Evolutionary conservation across 2,113 vertebrate species (phyloP), one percentile per base, ranked within the genome.

Genomic region (Solea solea): DNA sequence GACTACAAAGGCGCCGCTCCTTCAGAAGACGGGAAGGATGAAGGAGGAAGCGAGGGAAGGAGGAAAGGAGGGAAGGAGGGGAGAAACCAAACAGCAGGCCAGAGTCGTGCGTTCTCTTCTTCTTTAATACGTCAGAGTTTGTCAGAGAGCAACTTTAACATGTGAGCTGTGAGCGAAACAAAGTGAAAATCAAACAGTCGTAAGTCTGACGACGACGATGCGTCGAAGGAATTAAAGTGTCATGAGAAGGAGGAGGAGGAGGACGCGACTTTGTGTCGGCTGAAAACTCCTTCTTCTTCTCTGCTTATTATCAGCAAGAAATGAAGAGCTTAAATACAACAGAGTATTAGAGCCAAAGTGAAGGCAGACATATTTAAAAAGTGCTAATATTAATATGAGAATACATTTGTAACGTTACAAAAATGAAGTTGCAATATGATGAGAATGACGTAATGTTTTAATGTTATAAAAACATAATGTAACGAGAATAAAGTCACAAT

Each of bases 1-100:
- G 83, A 90, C 85, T 91, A 93, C 89, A 94, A 93, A 93, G 91
- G 74, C 61, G n/a, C 78, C 75, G 64, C 80, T 89, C 81, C 85
- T 86, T 89, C 86, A 90, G 88, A 91, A 91, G 89, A 91, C 79
- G 84, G 71, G 64, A 76, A 74, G 78, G 80, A 89, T 84, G 87
- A 86, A 77, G 85, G 70, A 71, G 77, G 68, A 86, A 78, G 76
- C 74, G 65, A 79, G 76, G 71, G 5, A 34, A 34, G 34, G 66
- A 81, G 66, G 62, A 80, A 73, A 62, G 78, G 69, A 59, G 74
- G 25, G 15, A 9, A 65, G 79, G 67, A 82, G 68, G 64, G 66
- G 85, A 78, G 69, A 85, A 81, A 78, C 69, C 78, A 76, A 90
- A 79, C 52, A 62, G 72, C 9, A 59, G 73, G 81, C 69, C 53